Percentiles rank a stretch among this genome's conserved stretches.
These are phyloP conservation scores for Wasmannia auropunctata DNA, from an alignment of 1,140 invertebrate species.

Conservation along the genomic window DNA sequence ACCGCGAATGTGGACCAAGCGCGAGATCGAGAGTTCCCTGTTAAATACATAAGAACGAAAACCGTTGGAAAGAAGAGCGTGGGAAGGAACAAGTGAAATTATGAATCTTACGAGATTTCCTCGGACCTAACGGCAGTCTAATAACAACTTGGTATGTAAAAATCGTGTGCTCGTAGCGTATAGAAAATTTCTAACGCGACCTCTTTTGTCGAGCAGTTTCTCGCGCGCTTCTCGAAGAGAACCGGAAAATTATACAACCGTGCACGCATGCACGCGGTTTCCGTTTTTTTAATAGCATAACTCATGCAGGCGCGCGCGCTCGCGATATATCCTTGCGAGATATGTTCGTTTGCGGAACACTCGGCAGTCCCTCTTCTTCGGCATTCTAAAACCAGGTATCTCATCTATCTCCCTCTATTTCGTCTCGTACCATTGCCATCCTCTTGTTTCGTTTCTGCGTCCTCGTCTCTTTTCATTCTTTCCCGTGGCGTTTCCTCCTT, in stretches of 20 bases:
- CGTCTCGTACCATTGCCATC: conserved; percentile 20
- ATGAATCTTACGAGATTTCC: background rate
- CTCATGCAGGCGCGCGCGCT: background rate
- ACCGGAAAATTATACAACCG: conserved; percentile 44
- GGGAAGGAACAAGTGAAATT: background rate
- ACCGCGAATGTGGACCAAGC: background rate
- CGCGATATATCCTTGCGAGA: background rate
- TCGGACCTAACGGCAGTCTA: background rate
- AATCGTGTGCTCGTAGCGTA: background rate
- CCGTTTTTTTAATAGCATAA: background rate
- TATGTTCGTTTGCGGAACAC: background rate
- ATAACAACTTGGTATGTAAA: background rate
- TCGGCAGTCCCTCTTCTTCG: background rate
- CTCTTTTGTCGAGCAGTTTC: conserved; percentile 31
- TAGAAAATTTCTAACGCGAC: conserved; percentile 42
- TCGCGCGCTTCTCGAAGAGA: background rate
- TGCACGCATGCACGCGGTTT: conserved; percentile 11
- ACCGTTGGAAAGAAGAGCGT: background rate
- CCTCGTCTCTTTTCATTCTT: background rate
- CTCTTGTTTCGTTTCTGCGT: background rate
- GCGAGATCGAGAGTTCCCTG: background rate
- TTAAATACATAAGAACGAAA: background rate
- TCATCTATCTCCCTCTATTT: conserved; percentile 30
- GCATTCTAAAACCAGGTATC: background rate
- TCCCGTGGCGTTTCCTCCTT: background rate